Base-by-base conservation (phyloP, 2,113 vertebrate species). In the Microtus oregoni region DNA sequence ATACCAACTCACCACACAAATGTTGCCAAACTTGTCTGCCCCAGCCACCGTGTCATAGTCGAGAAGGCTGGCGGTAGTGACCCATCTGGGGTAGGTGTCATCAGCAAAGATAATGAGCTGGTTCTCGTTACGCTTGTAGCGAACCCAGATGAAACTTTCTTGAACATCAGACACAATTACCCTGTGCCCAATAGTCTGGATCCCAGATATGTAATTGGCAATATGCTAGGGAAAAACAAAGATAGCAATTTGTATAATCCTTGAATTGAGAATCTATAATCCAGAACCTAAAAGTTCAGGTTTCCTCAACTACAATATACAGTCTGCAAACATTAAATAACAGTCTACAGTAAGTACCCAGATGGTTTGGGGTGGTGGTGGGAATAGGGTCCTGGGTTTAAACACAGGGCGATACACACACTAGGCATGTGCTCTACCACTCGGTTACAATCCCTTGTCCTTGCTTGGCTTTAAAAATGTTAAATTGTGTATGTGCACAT, bases 81-180 rank as follows among this genome's bases (percentile, higher is more conserved):
- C 99, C 99, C 99, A 99, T 77, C 99, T 99, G 0, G 99, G 99
- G 35, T 99, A 99, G 2, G 99, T 99, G 96, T 99, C 99, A 35
- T 99, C 99, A 0, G 99, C 99, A 44, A 99, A 99, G 98, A 99
- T 99, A 98, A 99, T 99, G 75, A 99, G 99, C 98, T 99, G 99
- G 98, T 99, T 99, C 98, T 99, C 99, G 1, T 99, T 99, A 68
- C 99, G 99, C 81, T 99, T 99, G 98, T 99, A 99, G 32, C 99
- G 99, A 24, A 99, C 99, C 99, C 99, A 99, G 98, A 99, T 99
- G 94, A 99, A 99, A 97, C 99, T 99, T 98, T 99, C 99, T 97
- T 99, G 99, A 19, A 99, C 99, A 0, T 99, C 99, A 0, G 99
- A 99, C 76, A 99, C 99, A 0, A 99, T 99, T 52, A 99, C 99